Evolutionary conservation across 2,797 vertebrate species (phyloP), one percentile per base, ranked within the genome.

Genomic region (Periophthalmus magnuspinnatus): DNA sequence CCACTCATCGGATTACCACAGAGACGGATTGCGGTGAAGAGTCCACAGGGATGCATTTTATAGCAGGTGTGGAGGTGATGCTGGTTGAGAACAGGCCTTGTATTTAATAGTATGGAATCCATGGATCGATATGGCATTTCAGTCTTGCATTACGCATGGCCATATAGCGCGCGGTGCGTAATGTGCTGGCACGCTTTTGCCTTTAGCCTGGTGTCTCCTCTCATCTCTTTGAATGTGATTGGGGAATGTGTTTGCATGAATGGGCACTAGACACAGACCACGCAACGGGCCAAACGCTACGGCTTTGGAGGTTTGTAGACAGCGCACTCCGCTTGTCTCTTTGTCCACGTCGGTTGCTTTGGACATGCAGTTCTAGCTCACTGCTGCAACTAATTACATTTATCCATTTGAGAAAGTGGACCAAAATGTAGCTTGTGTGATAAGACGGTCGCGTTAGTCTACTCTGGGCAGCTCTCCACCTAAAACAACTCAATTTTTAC

Each of bases 171-270:
- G 21, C 21, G 9, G 24, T 57, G 55, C 24, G 24, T 16, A 28
- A 19, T 13, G 2, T 5, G 5, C 24, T 28, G 55, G 55, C 55
- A 57, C 55, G 55, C 55, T 57, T 32, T 4, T 3, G 55, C 22
- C 4, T 28, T 6, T 16, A 32, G 5, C 41, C 60, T 5, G 41
- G 33, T 41, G 24, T 63, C 58, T 34, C 22, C 58, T 34, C 22
- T 67, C 11, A 16, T 69, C 59, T 9, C 65, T 65, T 45, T 72
- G 66, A 59, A 7, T 59, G 68, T 63, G 72, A 28, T 33, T 47
- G 38, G 38, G 38, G 76, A 60, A 72, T 80, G 77, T 76, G 79
- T 83, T 61, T 87, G 84, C 84, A 85, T 85, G 86, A 86, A 76
- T 86, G 84, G 76, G 68, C 84, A 75, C 69, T 79, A 72, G 80